Evolutionary conservation across 2,888 invertebrate species (phyloP), one percentile per base, ranked within the genome.

Genomic region (Dicycla oo): DNA sequence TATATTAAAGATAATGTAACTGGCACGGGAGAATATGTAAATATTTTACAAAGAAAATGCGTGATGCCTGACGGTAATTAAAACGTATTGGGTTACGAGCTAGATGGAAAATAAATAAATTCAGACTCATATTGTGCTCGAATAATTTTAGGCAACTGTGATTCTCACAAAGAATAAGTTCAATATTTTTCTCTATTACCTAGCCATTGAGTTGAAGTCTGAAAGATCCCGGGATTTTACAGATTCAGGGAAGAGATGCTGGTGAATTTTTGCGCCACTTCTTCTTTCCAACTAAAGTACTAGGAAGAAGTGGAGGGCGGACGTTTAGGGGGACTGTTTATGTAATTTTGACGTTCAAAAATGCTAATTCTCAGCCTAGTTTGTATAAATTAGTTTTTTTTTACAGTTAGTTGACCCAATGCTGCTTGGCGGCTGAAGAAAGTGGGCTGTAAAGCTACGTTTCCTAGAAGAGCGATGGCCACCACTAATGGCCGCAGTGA

Each of bases 41-140:
- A 75, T 75, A 75, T 75, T 78, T 71, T 54, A 75, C 38, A 60
- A 75, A 78, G 63, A 75, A 78, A 75, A 72, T 72, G 78, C 49
- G 72, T 63, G 54, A 54, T 49, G 53, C 20, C 60, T 64, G 73
- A 38, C 47, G 11, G 23, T 78, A 72, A 75, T 75, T 75, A 75
- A 72, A 64, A 77, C 51, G 57, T 80, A 77, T 80, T 62, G 57
- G 45, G 56, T 65, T 65, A 30, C 30, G 30, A n/a, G 47, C 26
- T 73, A 63, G 58, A 64, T 43, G 43, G 43, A 73, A 64, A 78
- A 75, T 45, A 11, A 67, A 40, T 30, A 67, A 40, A 51, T 38
- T 45, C 15, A 23, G 20, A 40, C 45, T 45, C 20, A 23, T 51
- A 23, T 23, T 45, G 23, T 75, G 13, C 64, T 57, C 8, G 49